Evolutionary conservation across 2,113 vertebrate species (phyloP).

Genomic region (Protobothrops mucrosquamatus): DNA sequence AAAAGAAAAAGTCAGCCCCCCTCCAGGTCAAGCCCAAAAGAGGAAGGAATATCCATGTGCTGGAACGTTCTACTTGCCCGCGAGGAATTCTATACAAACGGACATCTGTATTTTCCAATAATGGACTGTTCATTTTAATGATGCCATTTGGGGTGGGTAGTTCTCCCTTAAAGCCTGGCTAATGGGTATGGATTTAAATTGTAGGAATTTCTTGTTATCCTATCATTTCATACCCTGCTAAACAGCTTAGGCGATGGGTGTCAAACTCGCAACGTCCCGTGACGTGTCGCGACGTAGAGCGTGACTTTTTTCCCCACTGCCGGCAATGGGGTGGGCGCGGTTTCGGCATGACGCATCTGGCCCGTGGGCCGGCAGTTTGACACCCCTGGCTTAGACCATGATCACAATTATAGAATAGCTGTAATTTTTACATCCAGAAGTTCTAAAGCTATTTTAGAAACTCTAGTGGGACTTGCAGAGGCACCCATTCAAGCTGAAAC

Average conservation of each 20-base stretch:
- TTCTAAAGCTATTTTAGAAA: not conserved
- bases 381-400: not conserved
- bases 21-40: too few relatives aligned
- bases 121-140: not conserved
- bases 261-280: too few relatives aligned
- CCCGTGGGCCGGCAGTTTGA: too few relatives aligned
- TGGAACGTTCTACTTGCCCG: not conserved
- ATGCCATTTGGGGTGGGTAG: not conserved
- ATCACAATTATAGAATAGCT: not conserved
- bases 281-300: too few relatives aligned
- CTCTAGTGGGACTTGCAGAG: not conserved
- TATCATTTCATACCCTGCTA: too few relatives aligned
- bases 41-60: not conserved
- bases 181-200: not conserved
- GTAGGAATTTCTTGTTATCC: not conserved
- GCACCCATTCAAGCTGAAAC: not conserved
- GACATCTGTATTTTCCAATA: not conserved
- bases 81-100: not conserved
- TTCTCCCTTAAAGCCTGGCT: not conserved
- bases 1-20: slow-evolving; percentile 44
- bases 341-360: too few relatives aligned
- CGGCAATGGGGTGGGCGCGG: too few relatives aligned
- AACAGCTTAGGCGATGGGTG: too few relatives aligned
- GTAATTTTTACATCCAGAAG: not conserved
- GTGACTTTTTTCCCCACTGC: too few relatives aligned